Conservation (phyloP, 2,888 invertebrate species). For the Nowickia ferox region DNA sequence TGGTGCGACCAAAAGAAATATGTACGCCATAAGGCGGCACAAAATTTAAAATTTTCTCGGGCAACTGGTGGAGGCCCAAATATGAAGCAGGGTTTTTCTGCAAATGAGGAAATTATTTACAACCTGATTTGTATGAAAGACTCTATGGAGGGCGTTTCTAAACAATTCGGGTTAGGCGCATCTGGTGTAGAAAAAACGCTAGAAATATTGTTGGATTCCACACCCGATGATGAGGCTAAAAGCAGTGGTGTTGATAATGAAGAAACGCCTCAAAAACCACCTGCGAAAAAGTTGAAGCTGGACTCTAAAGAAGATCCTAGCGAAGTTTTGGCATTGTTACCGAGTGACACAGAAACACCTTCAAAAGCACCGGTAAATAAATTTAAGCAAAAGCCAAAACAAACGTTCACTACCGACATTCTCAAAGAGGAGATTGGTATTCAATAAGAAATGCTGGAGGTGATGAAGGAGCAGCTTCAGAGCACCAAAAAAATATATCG, state of each 20-base stretch:
- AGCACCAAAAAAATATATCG: conserved; percentile 26
- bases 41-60: conserved; percentile 32
- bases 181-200: not conserved
- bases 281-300: conserved; percentile 44
- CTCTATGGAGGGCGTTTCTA: conserved; percentile 35
- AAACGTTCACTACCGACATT: conserved; percentile 2
- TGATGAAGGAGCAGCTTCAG: conserved; percentile 51
- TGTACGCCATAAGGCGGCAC: conserved; percentile 33
- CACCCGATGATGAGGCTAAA: conserved; percentile 30
- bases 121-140: conserved; percentile 46
- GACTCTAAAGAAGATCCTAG: conserved; percentile 30
- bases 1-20: conserved; percentile 46
- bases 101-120: too few species aligned
- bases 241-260: conserved; percentile 31
- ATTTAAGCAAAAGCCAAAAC: conserved; percentile 30
- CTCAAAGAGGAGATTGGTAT: conserved; percentile 41
- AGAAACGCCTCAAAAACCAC: conserved; percentile 40
- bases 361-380: conserved; percentile 33
- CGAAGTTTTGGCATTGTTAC: conserved; percentile 37
- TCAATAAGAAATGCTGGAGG: conserved; percentile 43
- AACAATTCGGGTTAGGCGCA: too few species aligned
- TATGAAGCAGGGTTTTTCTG: too few species aligned
- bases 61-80: conserved; percentile 16
- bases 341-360: conserved; percentile 29
- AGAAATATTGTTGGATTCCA: conserved; percentile 42